Percentiles rank a stretch among this genome's conserved stretches.
These are phyloP conservation scores for Lacanobia oleracea DNA, from an alignment of 2,888 invertebrate genomes.

Conservation along the genomic window DNA sequence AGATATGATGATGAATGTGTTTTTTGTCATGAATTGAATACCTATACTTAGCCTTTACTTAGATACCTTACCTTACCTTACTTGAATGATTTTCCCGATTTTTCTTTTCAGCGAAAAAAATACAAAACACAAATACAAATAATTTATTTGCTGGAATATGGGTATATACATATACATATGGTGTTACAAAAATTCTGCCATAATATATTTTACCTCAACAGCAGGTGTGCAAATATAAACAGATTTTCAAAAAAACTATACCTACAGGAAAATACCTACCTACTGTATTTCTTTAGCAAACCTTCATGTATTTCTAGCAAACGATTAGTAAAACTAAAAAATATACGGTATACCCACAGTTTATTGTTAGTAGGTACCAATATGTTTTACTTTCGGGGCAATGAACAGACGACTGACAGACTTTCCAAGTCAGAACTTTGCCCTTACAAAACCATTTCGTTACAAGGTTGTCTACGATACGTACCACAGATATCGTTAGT, in stretches of 20 bases:
- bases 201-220: no score
- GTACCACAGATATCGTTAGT: conserved; percentile 35
- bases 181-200: no score
- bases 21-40: no score
- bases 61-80: no score
- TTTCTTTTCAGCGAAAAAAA: no score
- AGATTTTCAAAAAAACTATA: background rate
- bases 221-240: no score
- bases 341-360: background rate
- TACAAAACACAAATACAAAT: no score
- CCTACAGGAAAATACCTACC: background rate
- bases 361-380: conserved; percentile 10
- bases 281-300: background rate
- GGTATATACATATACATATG: no score
- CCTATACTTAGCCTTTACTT: no score
- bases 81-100: no score
- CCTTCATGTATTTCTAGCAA: background rate
- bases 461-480: conserved; percentile 57
- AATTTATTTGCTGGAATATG: no score
- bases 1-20: no score
- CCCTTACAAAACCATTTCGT: conserved; percentile 47
- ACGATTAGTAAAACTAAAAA: background rate
- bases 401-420: conserved; percentile 56
- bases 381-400: conserved; percentile 34
- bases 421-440: conserved; percentile 52